Conservation (phyloP, 2,888 invertebrate genomes). For the Chrysodeixis includens region DNA sequence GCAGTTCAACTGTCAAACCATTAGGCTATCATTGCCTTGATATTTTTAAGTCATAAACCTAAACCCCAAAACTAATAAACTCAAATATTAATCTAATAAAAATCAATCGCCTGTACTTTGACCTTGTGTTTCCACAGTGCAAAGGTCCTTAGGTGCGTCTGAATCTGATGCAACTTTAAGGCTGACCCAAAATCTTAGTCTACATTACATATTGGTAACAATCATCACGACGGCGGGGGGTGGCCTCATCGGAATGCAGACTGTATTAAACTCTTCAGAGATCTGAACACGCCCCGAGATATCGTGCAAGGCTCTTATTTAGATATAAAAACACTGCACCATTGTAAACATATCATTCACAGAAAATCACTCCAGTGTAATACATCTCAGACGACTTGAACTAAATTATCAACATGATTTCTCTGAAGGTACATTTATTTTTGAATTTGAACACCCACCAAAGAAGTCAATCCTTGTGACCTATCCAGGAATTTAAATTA, state of each 20-base stretch:
- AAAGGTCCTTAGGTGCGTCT: no score
- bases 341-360: constrained; percentile 65
- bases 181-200: constrained; percentile 4
- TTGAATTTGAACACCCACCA: no score
- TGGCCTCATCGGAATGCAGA: constrained; percentile 64
- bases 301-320: constrained; percentile 63
- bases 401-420: constrained; percentile 45
- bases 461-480: no score
- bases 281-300: constrained; percentile 56
- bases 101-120: background rate
- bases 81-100: no score
- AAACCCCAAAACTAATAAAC: no score
- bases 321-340: constrained; percentile 71
- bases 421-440: constrained; percentile 62
- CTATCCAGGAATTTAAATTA: no score
- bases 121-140: background rate
- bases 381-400: constrained; percentile 28
- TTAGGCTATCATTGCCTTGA: no score
- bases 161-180: background rate
- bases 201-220: constrained; percentile 53
- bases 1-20: no score
- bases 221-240: constrained; percentile 66
- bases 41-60: no score
- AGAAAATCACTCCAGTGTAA: constrained; percentile 42
- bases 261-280: constrained; percentile 54